phyloP scores from a whole-genome alignment of 64 coral and sea anemone species.

The Porites lutea region DNA sequence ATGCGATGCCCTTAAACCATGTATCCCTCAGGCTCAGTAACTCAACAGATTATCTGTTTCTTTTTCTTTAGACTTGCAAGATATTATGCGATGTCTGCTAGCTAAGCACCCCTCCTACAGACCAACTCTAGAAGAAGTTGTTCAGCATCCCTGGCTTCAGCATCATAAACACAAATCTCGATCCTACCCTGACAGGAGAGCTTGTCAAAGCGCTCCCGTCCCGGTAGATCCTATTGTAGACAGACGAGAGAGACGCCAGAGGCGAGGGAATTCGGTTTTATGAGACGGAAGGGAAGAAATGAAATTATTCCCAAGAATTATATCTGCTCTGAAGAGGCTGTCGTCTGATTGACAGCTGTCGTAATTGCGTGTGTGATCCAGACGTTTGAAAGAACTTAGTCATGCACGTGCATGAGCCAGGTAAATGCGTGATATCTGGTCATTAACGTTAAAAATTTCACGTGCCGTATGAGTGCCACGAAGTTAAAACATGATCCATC shows the following conservation, averaged over 20 bases:
- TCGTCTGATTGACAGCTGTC: background rate
- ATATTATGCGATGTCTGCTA: constrained; percentile 53
- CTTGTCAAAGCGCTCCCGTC: constrained; percentile 24
- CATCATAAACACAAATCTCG: constrained; percentile 5
- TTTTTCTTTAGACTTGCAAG: constrained; percentile 39
- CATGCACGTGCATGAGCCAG: no score
- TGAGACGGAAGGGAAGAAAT: background rate
- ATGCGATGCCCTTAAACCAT: background rate
- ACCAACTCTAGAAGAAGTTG: constrained; percentile 54
- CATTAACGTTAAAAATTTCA: no score
- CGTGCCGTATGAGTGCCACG: no score
- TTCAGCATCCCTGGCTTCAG: constrained; percentile 67
- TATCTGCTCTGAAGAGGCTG: background rate
- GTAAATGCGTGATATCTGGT: no score
- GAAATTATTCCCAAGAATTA: no score
- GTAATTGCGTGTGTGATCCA: background rate
- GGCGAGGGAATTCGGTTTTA: constrained; percentile 15
- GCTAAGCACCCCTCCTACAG: constrained; percentile 71
- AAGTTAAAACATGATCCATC: no score
- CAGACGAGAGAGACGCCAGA: background rate
- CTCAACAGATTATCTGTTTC: background rate
- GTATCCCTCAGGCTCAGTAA: background rate
- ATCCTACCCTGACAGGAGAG: background rate
- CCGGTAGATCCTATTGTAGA: background rate
- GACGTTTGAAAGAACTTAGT: no score